Evolutionary conservation across 2,797 vertebrate genomes (phyloP).

Genomic region (Rhabdomys pumilio): DNA sequence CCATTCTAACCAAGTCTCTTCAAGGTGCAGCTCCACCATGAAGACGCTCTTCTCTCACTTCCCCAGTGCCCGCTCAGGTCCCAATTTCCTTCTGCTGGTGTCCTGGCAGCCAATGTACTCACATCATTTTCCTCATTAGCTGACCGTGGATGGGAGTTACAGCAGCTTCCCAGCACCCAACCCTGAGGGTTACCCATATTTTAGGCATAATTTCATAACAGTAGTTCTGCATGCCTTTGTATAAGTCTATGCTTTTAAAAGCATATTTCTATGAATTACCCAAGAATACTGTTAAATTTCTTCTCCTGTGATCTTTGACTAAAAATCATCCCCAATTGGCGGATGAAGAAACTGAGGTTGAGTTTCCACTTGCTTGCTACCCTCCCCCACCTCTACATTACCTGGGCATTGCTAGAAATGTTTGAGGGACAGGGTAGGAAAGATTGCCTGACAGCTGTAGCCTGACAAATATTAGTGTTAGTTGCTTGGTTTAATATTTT

Average conservation of each 20-base stretch:
- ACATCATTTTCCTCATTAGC: not conserved
- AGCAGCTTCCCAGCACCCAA: not conserved
- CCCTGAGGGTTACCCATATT: not conserved
- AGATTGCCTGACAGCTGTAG: not conserved
- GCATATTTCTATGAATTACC: not conserved
- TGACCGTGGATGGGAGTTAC: not conserved
- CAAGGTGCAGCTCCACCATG: not conserved
- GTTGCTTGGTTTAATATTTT: not conserved
- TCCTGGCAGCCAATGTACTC: not conserved
- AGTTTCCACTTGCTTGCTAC: not conserved
- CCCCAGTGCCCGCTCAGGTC: too few relatives aligned
- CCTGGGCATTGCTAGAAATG: not conserved
- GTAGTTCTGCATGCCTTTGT: not conserved
- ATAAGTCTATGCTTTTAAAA: constrained; percentile 28
- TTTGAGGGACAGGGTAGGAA: not conserved
- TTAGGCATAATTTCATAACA: constrained; percentile 13
- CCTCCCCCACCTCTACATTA: not conserved
- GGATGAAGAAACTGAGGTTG: not conserved
- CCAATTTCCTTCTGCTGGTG: not conserved
- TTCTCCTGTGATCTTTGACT: not conserved
- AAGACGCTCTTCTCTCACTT: not conserved
- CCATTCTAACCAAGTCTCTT: not conserved
- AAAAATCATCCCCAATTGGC: not conserved
- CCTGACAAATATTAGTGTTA: not conserved
- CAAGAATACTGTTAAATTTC: constrained; percentile 37